These are phyloP conservation scores for Scaptomyza polygonia DNA, from an alignment of 2,888 invertebrate genomes.

Conservation along the genomic window DNA sequence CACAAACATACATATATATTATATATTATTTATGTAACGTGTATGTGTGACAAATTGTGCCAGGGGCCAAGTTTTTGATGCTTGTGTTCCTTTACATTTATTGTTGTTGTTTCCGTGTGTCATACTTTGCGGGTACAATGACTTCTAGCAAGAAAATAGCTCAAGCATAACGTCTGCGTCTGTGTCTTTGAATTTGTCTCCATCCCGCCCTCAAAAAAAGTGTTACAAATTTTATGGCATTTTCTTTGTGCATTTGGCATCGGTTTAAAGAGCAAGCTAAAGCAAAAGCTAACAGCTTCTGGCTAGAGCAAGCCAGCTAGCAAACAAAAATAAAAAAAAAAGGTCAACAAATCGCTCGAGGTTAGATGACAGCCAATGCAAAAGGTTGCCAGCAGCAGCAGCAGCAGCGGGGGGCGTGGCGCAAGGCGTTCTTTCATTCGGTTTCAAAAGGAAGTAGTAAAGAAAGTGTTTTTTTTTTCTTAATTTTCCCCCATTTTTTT, in stretches of 20 bases:
- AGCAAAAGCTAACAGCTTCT: slow-evolving; percentile 21
- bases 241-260: slow-evolving; percentile 52
- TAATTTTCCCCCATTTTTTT: slow-evolving; percentile 14
- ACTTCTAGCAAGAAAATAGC: slow-evolving; percentile 21
- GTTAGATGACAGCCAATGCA: slow-evolving; percentile 62
- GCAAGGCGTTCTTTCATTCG: slow-evolving; percentile 36
- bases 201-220: slow-evolving; percentile 54
- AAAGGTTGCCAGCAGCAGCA: slow-evolving; percentile 8
- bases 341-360: slow-evolving; percentile 73
- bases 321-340: slow-evolving; percentile 2
- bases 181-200: slow-evolving; percentile 7
- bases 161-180: slow-evolving; percentile 39
- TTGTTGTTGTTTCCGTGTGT: slow-evolving; percentile 34
- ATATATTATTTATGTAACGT: slow-evolving; percentile 72
- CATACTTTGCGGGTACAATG: slow-evolving; percentile 35
- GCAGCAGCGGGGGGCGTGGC: background rate
- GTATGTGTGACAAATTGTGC: slow-evolving; percentile 79
- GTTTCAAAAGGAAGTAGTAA: slow-evolving; percentile 69
- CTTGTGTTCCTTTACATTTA: slow-evolving; percentile 41
- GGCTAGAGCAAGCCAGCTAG: background rate
- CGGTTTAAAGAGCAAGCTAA: slow-evolving; percentile 46
- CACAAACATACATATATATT: slow-evolving; percentile 18
- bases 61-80: slow-evolving; percentile 70
- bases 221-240: slow-evolving; percentile 79
- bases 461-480: slow-evolving; percentile 49